phyloP scores from a whole-genome alignment of 2,888 invertebrate genomes.

The Brenthis ino region DNA sequence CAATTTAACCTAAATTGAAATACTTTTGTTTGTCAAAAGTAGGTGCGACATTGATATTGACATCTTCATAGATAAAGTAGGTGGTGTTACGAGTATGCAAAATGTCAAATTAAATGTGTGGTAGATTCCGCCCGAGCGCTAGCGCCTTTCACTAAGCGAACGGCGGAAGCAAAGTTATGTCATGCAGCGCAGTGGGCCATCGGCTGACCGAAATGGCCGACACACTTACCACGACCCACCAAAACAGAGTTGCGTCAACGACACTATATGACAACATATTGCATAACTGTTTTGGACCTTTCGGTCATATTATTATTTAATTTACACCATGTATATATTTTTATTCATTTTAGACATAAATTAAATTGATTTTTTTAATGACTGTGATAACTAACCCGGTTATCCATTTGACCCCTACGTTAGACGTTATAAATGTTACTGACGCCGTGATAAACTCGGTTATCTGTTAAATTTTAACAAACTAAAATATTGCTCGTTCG shows the following conservation, averaged over 20 bases:
- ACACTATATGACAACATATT: constrained; percentile 65
- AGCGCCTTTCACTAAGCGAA: constrained; percentile 54
- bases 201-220: constrained; percentile 76
- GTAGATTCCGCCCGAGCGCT: constrained; percentile 22
- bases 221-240: constrained; percentile 78
- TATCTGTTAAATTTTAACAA: constrained; percentile 26
- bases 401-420: constrained; percentile 33
- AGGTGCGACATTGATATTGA: constrained; percentile 42
- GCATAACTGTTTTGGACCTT: constrained; percentile 60
- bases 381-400: constrained; percentile 18
- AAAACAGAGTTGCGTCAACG: constrained; percentile 77
- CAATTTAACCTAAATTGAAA: background rate
- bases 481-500: constrained; percentile 16
- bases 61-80: constrained; percentile 30
- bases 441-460: constrained; percentile 29
- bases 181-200: constrained; percentile 70
- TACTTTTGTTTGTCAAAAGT: constrained; percentile 22
- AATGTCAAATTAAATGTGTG: constrained; percentile 27
- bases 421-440: constrained; percentile 16
- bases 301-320: constrained; percentile 48
- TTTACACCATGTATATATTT: background rate
- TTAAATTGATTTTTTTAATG: constrained; percentile 29
- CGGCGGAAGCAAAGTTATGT: constrained; percentile 78
- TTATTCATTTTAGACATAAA: constrained; percentile 3
- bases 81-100: constrained; percentile 36